Percentiles rank a stretch among this genome's conserved stretches.
These are phyloP conservation scores for Lutra lutra DNA, from an alignment of 2,797 vertebrate genomes.

Conservation along the genomic window DNA sequence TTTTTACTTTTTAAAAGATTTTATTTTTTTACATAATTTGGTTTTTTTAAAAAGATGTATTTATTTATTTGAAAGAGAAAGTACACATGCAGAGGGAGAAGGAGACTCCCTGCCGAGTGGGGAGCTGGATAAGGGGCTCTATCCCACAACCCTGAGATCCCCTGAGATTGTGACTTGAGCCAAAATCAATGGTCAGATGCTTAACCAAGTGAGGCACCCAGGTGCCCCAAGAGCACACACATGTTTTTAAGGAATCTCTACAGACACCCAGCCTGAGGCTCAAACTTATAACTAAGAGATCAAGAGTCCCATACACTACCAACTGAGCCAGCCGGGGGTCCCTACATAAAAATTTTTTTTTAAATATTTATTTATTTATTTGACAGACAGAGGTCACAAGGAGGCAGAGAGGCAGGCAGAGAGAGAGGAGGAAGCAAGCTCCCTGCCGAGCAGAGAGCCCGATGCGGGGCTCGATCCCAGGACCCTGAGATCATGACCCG, in stretches of 20 bases:
- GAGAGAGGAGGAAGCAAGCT: no score
- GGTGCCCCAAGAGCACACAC: not conserved
- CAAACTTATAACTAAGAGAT: not conserved
- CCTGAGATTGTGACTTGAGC: not conserved
- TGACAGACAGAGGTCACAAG: no score
- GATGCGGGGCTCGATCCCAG: no score
- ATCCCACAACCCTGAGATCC: not conserved
- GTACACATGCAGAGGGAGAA: not conserved
- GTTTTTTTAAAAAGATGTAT: not conserved
- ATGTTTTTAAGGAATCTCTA: not conserved
- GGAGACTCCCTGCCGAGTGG: not conserved
- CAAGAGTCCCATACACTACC: not conserved
- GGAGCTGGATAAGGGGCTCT: not conserved
- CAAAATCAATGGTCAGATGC: not conserved
- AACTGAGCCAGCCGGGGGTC: not conserved
- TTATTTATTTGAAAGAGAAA: not conserved
- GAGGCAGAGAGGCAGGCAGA: no score
- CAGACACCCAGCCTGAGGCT: not conserved
- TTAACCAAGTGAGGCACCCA: not conserved
- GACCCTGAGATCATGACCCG: no score
- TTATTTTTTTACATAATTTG: not conserved
- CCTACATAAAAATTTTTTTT: not conserved
- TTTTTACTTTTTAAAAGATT: not conserved
- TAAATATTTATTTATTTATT: no score
- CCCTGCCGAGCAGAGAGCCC: no score